These are phyloP conservation scores for Etheostoma perlongum DNA, from an alignment of 2,797 vertebrate species.

Conservation along the genomic window DNA sequence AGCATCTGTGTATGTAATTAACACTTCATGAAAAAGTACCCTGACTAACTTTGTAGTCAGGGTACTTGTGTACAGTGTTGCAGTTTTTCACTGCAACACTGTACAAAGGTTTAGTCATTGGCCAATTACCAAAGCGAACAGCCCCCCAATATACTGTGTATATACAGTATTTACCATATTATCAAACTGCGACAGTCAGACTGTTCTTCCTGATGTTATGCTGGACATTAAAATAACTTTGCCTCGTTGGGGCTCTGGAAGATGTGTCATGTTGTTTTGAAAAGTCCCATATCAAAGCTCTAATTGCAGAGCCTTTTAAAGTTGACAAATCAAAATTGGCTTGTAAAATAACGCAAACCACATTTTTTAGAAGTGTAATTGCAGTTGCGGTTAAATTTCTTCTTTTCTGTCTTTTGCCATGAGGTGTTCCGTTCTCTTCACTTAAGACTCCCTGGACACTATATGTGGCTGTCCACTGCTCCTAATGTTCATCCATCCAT, in stretches of 20 bases:
- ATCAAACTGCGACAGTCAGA: background rate
- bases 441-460: too few species aligned
- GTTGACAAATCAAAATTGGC: constrained; percentile 48
- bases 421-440: constrained; percentile 12
- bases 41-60: background rate
- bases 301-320: constrained; percentile 29
- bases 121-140: background rate
- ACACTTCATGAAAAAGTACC: background rate
- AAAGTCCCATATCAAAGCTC: constrained; percentile 34
- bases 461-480: too few species aligned
- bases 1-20: background rate
- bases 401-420: constrained; percentile 8
- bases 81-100: background rate
- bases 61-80: too few species aligned
- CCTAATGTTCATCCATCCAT: too few species aligned
- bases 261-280: constrained; percentile 27
- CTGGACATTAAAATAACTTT: constrained; percentile 4
- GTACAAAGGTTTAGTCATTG: background rate
- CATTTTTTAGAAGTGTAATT: constrained; percentile 34
- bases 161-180: background rate
- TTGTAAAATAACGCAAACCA: constrained; percentile 40
- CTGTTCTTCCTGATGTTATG: background rate
- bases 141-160: background rate
- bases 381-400: constrained; percentile 36
- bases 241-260: background rate